Conservation (phyloP, 2,888 invertebrate genomes). For the Synergus gifuensis region DNA sequence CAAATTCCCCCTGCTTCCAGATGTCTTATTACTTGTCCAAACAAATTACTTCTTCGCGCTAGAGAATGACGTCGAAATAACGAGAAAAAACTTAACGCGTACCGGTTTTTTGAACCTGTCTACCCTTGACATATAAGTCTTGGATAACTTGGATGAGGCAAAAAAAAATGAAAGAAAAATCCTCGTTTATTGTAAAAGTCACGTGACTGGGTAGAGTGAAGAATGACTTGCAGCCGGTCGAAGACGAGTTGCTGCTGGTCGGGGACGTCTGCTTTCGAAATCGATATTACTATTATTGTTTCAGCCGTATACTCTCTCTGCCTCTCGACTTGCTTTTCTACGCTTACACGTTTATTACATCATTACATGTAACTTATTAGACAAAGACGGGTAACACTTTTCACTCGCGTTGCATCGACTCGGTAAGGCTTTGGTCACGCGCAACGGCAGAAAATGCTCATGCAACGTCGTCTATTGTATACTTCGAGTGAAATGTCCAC, state of each 20-base stretch:
- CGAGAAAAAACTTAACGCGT: neutral
- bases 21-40: neutral
- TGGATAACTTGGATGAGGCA: neutral
- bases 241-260: slow-evolving; percentile 35
- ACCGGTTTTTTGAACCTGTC: neutral
- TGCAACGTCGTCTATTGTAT: slow-evolving; percentile 39
- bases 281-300: slow-evolving; percentile 39
- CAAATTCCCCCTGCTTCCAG: neutral
- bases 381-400: slow-evolving; percentile 43
- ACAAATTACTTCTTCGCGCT: neutral
- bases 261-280: slow-evolving; percentile 30
- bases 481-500: slow-evolving; percentile 38
- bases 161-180: neutral
- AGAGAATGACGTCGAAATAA: neutral
- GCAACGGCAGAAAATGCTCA: slow-evolving; percentile 42
- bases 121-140: neutral
- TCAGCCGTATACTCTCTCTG: slow-evolving; percentile 27
- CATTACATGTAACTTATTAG: slow-evolving; percentile 18
- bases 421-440: slow-evolving; percentile 48
- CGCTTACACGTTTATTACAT: neutral
- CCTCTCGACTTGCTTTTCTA: neutral
- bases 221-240: slow-evolving; percentile 9
- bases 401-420: slow-evolving; percentile 45
- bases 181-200: neutral
- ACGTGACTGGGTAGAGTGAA: neutral